Evolutionary conservation across 2,113 vertebrate genomes (phyloP), one percentile per base, ranked within the genome.

Genomic region (Physeter macrocephalus): DNA sequence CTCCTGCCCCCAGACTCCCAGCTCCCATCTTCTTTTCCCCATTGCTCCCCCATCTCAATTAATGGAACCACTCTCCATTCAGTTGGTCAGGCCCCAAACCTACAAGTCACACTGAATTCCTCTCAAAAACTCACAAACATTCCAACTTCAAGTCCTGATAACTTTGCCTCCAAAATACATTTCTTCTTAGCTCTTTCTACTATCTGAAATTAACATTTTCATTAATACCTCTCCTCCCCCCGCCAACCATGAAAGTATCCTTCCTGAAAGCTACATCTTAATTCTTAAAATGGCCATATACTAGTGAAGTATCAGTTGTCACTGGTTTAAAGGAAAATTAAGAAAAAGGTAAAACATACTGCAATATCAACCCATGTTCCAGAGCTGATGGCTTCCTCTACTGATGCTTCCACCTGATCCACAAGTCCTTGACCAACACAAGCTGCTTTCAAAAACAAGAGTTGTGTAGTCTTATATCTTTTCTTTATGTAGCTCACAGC

Each of bases 371-470:
- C 98, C 99, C 99, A 99, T 1, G 97, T 99, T 95, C 98, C 99
- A 3, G 99, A 99, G 97, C 95, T 99, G 94, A 99, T 98, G 4
- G 99, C 99, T 97, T 99, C 99, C 85, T 99, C 99, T 91, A 99
- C 99, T 31, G 99, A 99, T 3, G 99, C 99, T 98, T 99, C 99
- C 90, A 99, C 99, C 85, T 99, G 99, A 98, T 99, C 99, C 52
- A 99, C 98, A 93, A 99, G 98, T 95, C 97, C 97, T 84, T 99
- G 99, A 54, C 99, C 99, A 97, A 99, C 99, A 96, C 99, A 99
- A 88, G 99, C 99, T 1, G 99, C 98, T 95, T 98, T 98, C 84
- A 99, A 98, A 98, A 99, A 99, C 81, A 99, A 98, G 80, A 99
- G 98, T 1, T 99, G 99, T 64, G 96, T 88, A 43, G 99, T 99